phyloP scores from a whole-genome alignment of 1,140 invertebrate species.

The Macrotrachela quadricornifera region DNA sequence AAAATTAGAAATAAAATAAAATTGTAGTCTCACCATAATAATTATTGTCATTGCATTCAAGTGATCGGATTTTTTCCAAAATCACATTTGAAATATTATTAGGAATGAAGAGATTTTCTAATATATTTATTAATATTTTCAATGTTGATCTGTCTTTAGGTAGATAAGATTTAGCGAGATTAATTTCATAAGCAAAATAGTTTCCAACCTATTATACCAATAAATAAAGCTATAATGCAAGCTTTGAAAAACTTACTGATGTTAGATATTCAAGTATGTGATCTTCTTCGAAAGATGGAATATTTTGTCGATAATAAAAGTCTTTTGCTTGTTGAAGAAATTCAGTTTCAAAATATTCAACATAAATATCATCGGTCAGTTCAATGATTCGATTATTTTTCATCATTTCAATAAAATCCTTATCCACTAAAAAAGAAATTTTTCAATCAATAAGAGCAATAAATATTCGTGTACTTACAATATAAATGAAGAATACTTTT shows the following conservation, averaged over 20 bases:
- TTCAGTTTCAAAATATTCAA: conserved; percentile 76
- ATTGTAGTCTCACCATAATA: conserved; percentile 47
- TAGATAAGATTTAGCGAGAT: too few species aligned
- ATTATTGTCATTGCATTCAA: conserved; percentile 81
- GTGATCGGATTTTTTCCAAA: conserved; percentile 74
- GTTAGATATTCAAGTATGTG: conserved; percentile 77
- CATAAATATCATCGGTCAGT: conserved; percentile 73
- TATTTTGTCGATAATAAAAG: too few species aligned
- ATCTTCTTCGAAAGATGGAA: too few species aligned
- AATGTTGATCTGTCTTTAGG: too few species aligned
- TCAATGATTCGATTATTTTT: conserved; percentile 31
- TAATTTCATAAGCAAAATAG: too few species aligned
- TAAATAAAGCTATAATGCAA: too few species aligned
- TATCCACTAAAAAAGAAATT: conserved; percentile 17
- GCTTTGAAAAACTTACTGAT: conserved; percentile 80
- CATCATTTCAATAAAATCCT: conserved; percentile 72
- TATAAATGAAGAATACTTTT: conserved; percentile 64
- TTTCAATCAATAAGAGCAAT: conserved; percentile 54
- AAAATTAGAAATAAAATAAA: not conserved
- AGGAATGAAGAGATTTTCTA: too few species aligned
- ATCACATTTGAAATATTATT: conserved; percentile 97
- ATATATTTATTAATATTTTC: too few species aligned
- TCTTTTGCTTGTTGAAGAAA: conserved; percentile 84
- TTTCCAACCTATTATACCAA: too few species aligned
- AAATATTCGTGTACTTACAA: conserved; percentile 58